These are phyloP conservation scores for Chelonia mydas DNA, from an alignment of 2,797 vertebrate genomes.

Conservation along the genomic window DNA sequence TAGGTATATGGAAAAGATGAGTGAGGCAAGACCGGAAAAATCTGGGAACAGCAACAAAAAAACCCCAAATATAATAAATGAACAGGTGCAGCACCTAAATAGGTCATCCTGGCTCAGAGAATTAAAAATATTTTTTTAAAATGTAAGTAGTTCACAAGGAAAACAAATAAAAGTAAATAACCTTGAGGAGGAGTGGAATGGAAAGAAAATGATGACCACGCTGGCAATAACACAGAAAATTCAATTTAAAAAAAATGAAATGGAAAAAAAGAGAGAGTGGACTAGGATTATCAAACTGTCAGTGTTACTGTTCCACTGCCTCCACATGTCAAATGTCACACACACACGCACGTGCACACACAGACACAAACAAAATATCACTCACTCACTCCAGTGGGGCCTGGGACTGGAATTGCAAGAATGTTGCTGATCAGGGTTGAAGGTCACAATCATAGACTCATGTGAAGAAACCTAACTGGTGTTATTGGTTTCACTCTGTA, in stretches of 20 bases:
- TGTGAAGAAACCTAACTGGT: neutral
- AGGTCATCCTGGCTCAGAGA: neutral
- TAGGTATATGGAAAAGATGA: neutral
- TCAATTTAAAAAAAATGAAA: neutral
- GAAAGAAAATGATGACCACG: neutral
- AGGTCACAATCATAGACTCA: neutral
- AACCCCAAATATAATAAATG: neutral
- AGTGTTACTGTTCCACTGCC: neutral
- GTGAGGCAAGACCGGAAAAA: neutral
- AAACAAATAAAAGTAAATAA: slow-evolving; percentile 31
- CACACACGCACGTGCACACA: no score
- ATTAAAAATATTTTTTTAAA: neutral
- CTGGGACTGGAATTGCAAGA: slow-evolving; percentile 9
- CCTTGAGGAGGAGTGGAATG: neutral
- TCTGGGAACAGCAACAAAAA: neutral
- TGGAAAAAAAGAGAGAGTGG: neutral
- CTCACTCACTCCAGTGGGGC: neutral
- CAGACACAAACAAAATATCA: accelerated
- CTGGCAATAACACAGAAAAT: neutral
- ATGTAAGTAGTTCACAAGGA: slow-evolving; percentile 16
- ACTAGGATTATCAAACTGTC: neutral
- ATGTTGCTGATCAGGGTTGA: slow-evolving; percentile 3
- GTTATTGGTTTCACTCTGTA: neutral
- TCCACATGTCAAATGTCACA: neutral
- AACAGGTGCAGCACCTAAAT: neutral